These are phyloP conservation scores for Psittacula derbiana DNA, from an alignment of 2,797 vertebrate species.

Conservation along the genomic window DNA sequence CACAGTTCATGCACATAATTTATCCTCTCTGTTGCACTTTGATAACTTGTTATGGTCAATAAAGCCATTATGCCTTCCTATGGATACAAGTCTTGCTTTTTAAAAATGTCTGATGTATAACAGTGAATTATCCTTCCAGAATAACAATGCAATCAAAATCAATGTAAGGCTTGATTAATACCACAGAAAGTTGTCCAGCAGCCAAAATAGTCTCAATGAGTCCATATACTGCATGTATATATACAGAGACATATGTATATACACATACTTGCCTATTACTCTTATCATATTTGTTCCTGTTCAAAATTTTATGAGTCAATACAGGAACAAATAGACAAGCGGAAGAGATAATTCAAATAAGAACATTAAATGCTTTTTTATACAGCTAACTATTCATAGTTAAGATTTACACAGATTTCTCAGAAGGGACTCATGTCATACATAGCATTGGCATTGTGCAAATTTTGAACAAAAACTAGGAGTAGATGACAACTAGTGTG, in stretches of 20 bases:
- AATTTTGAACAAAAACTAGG: neutral
- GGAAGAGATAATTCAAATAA: constrained; percentile 64
- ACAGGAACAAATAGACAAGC: constrained; percentile 68
- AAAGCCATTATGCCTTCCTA: neutral
- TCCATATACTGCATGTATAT: neutral
- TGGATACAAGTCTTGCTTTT: constrained; percentile 21
- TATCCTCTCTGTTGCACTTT: constrained; percentile 35
- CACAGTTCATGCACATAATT: neutral
- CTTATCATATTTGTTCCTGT: constrained; percentile 71
- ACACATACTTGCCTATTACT: neutral
- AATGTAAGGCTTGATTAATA: constrained; percentile 54
- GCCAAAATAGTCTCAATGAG: constrained; percentile 48
- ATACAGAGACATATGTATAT: neutral
- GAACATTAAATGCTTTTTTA: neutral
- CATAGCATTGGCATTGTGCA: neutral
- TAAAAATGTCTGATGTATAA: constrained; percentile 34
- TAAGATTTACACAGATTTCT: neutral
- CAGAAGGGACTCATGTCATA: neutral
- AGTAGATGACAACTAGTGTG: neutral
- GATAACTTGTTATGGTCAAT: neutral
- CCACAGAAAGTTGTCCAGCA: constrained; percentile 43
- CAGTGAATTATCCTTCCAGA: constrained; percentile 31
- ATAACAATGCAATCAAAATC: constrained; percentile 53
- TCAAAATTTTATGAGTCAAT: constrained; percentile 55
- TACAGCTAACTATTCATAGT: neutral